These are phyloP conservation scores for Heliocidaris tuberculata DNA, from an alignment of 35 echinoderm and acorn worm species.

Conservation along the genomic window DNA sequence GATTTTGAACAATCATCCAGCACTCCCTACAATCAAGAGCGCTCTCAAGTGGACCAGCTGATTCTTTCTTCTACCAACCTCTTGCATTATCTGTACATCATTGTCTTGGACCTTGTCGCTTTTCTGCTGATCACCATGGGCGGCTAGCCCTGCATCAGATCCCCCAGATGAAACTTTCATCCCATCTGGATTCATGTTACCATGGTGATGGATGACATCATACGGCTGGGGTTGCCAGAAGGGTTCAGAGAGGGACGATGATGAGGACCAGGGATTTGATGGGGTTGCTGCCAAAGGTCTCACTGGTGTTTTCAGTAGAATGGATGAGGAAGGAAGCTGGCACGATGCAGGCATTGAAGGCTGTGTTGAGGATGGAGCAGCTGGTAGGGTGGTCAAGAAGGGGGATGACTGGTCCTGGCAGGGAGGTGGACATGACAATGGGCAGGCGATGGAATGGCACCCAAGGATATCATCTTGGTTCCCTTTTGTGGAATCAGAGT, in stretches of 20 bases:
- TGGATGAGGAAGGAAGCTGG: neutral
- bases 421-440: neutral
- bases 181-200: neutral
- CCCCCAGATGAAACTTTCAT: neutral
- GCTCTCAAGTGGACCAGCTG: too few species aligned
- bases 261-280: neutral
- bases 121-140: neutral
- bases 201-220: neutral
- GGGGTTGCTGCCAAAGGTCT: neutral
- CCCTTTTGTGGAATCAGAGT: neutral
- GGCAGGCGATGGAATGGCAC: neutral
- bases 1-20: too few species aligned
- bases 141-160: neutral
- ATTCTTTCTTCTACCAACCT: neutral
- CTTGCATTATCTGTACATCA: neutral
- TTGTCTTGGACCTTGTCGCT: neutral
- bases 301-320: neutral
- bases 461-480: neutral
- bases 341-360: neutral
- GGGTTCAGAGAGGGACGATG: neutral
- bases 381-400: neutral
- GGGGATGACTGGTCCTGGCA: neutral
- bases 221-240: neutral
- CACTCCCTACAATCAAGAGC: too few species aligned
- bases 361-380: neutral